A percentile compares a stretch with the other conserved stretches of the same genome.
Conservation (phyloP, 2,113 vertebrate species). For the Sorex araneus region DNA sequence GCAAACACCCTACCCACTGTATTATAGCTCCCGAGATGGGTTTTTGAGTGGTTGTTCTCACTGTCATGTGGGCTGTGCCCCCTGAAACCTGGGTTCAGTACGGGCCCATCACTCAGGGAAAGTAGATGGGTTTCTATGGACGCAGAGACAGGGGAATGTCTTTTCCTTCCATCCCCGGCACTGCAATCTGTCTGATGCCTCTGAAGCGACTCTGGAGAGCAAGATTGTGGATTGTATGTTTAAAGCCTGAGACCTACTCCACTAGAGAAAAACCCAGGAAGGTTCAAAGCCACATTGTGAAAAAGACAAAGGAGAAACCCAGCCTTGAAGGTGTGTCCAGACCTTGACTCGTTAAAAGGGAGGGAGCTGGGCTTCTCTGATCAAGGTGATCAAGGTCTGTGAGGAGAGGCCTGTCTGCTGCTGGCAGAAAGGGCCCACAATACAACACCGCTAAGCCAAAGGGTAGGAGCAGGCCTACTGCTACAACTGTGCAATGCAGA, state of each 20-base stretch:
- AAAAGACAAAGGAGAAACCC: not conserved
- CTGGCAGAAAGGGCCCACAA: not conserved
- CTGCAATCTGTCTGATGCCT: constrained; percentile 9
- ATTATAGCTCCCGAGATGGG: too few relatives aligned
- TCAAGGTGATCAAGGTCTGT: too few relatives aligned
- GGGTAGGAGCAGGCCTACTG: not conserved
- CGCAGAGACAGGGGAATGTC: not conserved
- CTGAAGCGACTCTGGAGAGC: not conserved
- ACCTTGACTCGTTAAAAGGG: not conserved
- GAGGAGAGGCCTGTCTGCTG: not conserved
- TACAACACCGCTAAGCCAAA: not conserved
- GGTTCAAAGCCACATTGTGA: not conserved
- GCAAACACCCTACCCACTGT: too few relatives aligned
- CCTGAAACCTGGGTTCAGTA: not conserved
- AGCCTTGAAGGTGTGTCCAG: not conserved
- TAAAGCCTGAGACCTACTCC: not conserved
- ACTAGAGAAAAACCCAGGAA: not conserved
- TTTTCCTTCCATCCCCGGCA: not conserved
- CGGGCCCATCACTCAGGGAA: not conserved
- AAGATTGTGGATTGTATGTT: not conserved
- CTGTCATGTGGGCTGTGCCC: not conserved
- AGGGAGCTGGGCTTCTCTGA: not conserved
- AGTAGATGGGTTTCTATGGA: constrained; percentile 29
- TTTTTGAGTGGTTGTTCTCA: not conserved
- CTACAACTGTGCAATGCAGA: too few relatives aligned